Conservation (phyloP, 2,888 invertebrate genomes). For the Loripinus fragilis region DNA sequence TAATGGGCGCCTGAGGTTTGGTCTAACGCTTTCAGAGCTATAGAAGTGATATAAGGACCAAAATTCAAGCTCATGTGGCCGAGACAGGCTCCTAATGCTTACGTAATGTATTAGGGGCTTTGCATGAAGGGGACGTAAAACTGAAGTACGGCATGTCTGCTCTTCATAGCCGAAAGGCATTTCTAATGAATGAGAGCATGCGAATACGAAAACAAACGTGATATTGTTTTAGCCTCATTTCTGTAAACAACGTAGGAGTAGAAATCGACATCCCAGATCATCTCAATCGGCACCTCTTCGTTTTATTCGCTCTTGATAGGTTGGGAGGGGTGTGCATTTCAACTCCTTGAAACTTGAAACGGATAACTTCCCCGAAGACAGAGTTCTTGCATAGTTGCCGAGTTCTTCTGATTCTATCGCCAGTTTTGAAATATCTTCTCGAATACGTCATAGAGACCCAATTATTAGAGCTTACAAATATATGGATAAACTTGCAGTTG, state of each 20-base stretch:
- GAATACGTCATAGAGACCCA: background rate
- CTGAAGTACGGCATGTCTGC: too few relatives aligned
- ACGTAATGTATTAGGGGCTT: too few relatives aligned
- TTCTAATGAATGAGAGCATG: slow-evolving; percentile 18
- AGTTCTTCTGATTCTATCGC: background rate
- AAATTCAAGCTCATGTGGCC: too few relatives aligned
- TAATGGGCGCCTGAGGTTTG: too few relatives aligned
- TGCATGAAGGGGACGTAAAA: too few relatives aligned
- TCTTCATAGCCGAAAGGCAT: slow-evolving; percentile 2
- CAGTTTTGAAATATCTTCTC: background rate
- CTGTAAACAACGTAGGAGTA: slow-evolving; percentile 54
- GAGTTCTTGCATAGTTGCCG: slow-evolving; percentile 7
- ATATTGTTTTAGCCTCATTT: slow-evolving; percentile 55
- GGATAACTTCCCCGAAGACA: background rate
- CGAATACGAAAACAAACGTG: slow-evolving; percentile 57
- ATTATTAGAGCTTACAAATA: slow-evolving; percentile 4
- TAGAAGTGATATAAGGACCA: too few relatives aligned
- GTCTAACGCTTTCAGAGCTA: too few relatives aligned
- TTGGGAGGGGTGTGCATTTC: slow-evolving; percentile 8
- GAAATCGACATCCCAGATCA: slow-evolving; percentile 49
- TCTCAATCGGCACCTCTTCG: slow-evolving; percentile 37
- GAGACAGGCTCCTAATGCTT: too few relatives aligned
- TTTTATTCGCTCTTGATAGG: slow-evolving; percentile 17
- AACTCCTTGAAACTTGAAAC: background rate
- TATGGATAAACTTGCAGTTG: background rate